phyloP scores from a whole-genome alignment of 2,797 vertebrate genomes.

The Mus spretus region DNA sequence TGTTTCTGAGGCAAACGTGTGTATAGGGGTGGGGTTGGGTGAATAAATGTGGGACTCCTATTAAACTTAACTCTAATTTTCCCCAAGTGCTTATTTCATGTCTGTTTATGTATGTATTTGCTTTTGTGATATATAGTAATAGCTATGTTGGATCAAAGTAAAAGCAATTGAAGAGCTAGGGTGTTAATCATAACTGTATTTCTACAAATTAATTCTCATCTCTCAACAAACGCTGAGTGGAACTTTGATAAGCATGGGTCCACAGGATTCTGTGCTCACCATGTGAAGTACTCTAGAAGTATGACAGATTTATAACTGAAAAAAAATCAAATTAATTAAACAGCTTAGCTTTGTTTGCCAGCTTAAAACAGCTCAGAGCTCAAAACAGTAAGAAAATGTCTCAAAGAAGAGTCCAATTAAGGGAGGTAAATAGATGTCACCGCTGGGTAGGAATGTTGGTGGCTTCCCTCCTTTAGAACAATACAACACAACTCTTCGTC shows the following conservation, averaged over 20 bases:
- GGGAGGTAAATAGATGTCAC: conserved; percentile 75
- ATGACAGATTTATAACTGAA: conserved; percentile 77
- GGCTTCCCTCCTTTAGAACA: not conserved
- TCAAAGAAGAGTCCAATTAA: conserved; percentile 84
- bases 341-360: conserved; percentile 81
- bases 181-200: not conserved
- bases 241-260: conserved; percentile 67
- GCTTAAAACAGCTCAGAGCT: conserved; percentile 80
- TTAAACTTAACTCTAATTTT: conserved; percentile 59
- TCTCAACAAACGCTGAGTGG: conserved; percentile 70
- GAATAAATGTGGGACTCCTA: not conserved
- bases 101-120: not conserved
- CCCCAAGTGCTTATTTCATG: conserved; percentile 51
- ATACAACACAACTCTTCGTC: not conserved
- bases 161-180: conserved; percentile 61
- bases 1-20: not conserved
- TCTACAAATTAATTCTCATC: conserved; percentile 61
- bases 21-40: too few relatives aligned
- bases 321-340: conserved; percentile 59
- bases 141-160: conserved; percentile 68
- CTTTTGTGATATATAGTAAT: conserved; percentile 2
- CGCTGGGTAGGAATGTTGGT: not conserved
- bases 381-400: conserved; percentile 81
- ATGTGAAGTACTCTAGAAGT: conserved; percentile 63
- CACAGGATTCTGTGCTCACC: conserved; percentile 72